These are phyloP conservation scores for Nomada flava DNA, from an alignment of 2,888 invertebrate species.

Conservation along the genomic window DNA sequence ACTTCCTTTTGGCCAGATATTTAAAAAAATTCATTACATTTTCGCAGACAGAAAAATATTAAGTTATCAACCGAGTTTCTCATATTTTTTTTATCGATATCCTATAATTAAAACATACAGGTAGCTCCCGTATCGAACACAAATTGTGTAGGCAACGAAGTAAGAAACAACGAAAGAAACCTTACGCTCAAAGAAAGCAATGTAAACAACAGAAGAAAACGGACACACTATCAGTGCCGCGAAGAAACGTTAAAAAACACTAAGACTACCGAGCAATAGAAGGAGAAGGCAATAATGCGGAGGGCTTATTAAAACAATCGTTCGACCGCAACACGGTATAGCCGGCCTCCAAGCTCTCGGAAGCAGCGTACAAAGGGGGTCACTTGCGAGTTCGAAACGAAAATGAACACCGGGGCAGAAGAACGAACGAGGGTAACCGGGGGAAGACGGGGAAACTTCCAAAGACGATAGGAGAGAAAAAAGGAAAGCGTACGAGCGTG, in stretches of 20 bases:
- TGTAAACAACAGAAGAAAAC: too few relatives aligned
- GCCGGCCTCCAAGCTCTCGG: too few relatives aligned
- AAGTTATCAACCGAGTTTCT: too few relatives aligned
- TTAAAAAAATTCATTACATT: neutral
- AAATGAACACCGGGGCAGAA: constrained; percentile 21
- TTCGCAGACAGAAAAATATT: too few relatives aligned
- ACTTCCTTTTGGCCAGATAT: neutral
- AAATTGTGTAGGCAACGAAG: too few relatives aligned
- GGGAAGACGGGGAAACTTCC: neutral
- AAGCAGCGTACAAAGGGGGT: neutral
- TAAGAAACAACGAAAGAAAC: too few relatives aligned
- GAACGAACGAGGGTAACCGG: neutral
- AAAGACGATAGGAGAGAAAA: neutral
- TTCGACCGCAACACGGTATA: constrained; percentile 1
- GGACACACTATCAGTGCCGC: neutral
- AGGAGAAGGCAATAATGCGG: neutral
- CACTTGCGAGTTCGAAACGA: constrained; percentile 3
- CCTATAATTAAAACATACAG: too few relatives aligned
- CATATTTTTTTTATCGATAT: too few relatives aligned
- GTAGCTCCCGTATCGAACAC: too few relatives aligned
- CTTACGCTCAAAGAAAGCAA: too few relatives aligned
- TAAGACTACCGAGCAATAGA: neutral
- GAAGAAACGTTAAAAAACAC: neutral
- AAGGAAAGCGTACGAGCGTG: constrained; percentile 15
- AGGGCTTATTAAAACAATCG: constrained; percentile 29